These are phyloP conservation scores for Troglohyphantes excavatus DNA, from an alignment of 2,888 invertebrate species.

Conservation along the genomic window DNA sequence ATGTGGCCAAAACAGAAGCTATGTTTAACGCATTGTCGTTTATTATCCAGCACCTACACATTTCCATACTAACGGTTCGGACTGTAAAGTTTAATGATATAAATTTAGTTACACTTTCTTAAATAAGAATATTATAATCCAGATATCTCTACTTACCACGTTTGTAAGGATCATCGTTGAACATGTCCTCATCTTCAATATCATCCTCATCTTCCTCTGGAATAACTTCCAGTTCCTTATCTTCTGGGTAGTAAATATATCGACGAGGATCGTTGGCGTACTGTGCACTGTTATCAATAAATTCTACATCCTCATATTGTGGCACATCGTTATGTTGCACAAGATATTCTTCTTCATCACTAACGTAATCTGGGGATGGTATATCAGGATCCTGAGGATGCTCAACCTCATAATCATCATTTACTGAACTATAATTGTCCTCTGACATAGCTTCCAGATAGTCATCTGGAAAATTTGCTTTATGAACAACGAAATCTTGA, in stretches of 20 bases:
- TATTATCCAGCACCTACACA: too few species aligned
- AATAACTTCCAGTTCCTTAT: slow-evolving; percentile 79
- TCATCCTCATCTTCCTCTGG: slow-evolving; percentile 79
- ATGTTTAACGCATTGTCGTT: too few species aligned
- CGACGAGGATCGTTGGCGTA: slow-evolving; percentile 76
- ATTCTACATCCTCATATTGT: slow-evolving; percentile 70
- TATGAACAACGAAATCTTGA: slow-evolving; percentile 77
- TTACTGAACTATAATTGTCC: slow-evolving; percentile 75
- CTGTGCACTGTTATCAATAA: slow-evolving; percentile 75
- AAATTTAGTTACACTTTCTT: too few species aligned
- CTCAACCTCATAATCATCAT: slow-evolving; percentile 75
- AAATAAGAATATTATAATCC: neutral
- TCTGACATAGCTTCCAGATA: slow-evolving; percentile 74
- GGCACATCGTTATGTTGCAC: slow-evolving; percentile 66
- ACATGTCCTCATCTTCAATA: slow-evolving; percentile 63
- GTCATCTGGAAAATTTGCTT: slow-evolving; percentile 72
- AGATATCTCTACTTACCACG: slow-evolving; percentile 34
- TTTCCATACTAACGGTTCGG: too few species aligned
- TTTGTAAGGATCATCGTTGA: slow-evolving; percentile 48
- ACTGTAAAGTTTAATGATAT: too few species aligned
- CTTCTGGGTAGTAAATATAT: slow-evolving; percentile 76
- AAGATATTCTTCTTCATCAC: slow-evolving; percentile 79
- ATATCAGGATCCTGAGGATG: slow-evolving; percentile 78
- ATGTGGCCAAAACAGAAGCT: too few species aligned
- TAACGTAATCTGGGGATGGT: slow-evolving; percentile 80